Base-by-base conservation (phyloP, 2,113 vertebrate genomes). In the Gallinago jamesoni region DNA sequence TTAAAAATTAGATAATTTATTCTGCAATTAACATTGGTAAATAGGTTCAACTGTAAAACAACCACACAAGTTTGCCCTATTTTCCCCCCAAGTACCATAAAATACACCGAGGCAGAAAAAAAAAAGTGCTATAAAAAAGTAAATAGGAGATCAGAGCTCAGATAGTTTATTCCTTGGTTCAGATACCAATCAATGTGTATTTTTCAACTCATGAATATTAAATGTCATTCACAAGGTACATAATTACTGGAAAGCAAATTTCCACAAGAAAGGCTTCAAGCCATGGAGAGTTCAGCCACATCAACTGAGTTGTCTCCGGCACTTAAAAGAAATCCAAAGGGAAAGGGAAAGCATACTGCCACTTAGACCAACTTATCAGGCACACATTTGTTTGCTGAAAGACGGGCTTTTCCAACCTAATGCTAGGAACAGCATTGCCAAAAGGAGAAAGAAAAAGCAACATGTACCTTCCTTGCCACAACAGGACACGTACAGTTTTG, bases 1-100 rank as follows among this genome's bases (percentile, higher is more conserved):
- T 93, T 75, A 82, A 89, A 90, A 94, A n/a, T 27, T 24, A 84
- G 19, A 63, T 64, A 5, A 83, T 88, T 93, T 86, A 88, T 7
- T 72, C 52, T 37, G 12, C 47, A 95, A 81, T 94, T 92, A 88
- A 39, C 83, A 90, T 43, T 64, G 86, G 31, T 53, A 28, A 91
- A 60, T 28, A 91, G 41, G 25, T 75, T 55, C 75, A 90, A 1
- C 55, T 63, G 39, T 4, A 86, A 92, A 88, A 91, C n/a, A 87
- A 64, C 10, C 27, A 84, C 28, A 72, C 24, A 92, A 35, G 12
- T n/a, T 91, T 76, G 19, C 19, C 48, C 33, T 50, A 8, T 72
- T 82, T 84, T 23, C 8, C 35, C 85, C 33, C 11, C 39, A 79
- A 79, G 59, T 57, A 21, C 33, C 57, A 89, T 83, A 94, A 89